Evolutionary conservation across 2,797 vertebrate species (phyloP).

Genomic region (Balearica regulorum): DNA sequence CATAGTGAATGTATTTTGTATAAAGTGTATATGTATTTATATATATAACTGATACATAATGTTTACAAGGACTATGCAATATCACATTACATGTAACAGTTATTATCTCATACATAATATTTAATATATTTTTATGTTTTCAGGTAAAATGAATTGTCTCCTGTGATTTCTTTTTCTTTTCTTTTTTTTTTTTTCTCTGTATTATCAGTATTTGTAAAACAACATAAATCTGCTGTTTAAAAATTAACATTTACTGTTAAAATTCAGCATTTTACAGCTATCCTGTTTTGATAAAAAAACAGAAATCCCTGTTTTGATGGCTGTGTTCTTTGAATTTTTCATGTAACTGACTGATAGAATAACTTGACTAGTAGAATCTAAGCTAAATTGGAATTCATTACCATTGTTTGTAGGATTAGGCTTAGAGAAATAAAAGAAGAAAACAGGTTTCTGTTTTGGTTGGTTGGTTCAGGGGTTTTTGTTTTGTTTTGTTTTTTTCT

Average conservation of each 20-base stretch:
- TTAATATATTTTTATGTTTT: background rate
- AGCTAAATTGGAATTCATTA: conserved; percentile 14
- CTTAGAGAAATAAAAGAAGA: background rate
- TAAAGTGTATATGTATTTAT: background rate
- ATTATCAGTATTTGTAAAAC: background rate
- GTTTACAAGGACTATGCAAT: background rate
- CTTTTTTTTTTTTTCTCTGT: background rate
- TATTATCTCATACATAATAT: background rate
- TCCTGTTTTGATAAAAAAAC: no score
- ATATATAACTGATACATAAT: background rate
- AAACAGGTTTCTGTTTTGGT: background rate
- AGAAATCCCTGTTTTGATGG: background rate
- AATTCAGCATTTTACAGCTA: background rate
- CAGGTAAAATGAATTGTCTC: background rate
- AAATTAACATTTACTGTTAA: background rate
- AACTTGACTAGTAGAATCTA: background rate
- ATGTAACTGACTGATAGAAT: background rate
- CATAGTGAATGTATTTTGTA: background rate
- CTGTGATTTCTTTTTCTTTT: background rate
- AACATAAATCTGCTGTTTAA: background rate
- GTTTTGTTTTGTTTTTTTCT: background rate
- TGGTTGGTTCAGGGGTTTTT: background rate
- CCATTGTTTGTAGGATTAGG: background rate
- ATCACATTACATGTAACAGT: background rate
- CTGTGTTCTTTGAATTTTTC: background rate